A percentile compares a stretch with the other conserved stretches of the same genome.
Conservation (phyloP, 1,140 invertebrate species). For the Wiebesia pumilae region DNA sequence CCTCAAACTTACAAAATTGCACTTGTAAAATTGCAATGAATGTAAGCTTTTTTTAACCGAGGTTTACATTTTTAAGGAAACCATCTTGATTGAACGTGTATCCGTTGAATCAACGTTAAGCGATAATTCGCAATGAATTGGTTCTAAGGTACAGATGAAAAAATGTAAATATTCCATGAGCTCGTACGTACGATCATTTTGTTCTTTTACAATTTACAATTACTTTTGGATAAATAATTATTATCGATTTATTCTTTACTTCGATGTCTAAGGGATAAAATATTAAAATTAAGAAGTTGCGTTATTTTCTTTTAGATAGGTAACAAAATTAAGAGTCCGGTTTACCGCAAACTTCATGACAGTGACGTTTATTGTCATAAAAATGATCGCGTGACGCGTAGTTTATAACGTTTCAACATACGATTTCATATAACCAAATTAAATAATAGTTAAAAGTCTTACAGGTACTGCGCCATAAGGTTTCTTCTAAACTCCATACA, state of each 20-base stretch:
- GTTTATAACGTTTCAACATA: neutral
- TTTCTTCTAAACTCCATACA: neutral
- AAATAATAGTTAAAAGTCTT: neutral
- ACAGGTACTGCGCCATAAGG: neutral
- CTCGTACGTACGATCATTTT: too few species aligned
- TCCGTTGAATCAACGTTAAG: too few species aligned
- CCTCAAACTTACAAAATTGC: neutral
- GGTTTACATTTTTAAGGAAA: neutral
- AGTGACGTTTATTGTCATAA: neutral
- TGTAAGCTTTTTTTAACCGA: neutral
- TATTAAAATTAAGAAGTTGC: neutral
- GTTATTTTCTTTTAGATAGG: neutral
- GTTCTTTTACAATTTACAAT: too few species aligned
- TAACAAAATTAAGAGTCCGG: neutral
- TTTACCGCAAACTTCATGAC: constrained; percentile 27
- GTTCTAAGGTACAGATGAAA: too few species aligned
- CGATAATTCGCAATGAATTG: too few species aligned
- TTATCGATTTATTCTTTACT: neutral
- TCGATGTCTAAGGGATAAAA: neutral
- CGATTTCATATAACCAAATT: neutral
- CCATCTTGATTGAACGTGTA: too few species aligned
- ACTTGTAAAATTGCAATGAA: neutral
- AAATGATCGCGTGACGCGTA: neutral
- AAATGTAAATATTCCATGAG: too few species aligned
- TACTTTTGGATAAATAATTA: neutral